phyloP scores from a whole-genome alignment of 2,113 vertebrate genomes.

The Varanus salvator region DNA sequence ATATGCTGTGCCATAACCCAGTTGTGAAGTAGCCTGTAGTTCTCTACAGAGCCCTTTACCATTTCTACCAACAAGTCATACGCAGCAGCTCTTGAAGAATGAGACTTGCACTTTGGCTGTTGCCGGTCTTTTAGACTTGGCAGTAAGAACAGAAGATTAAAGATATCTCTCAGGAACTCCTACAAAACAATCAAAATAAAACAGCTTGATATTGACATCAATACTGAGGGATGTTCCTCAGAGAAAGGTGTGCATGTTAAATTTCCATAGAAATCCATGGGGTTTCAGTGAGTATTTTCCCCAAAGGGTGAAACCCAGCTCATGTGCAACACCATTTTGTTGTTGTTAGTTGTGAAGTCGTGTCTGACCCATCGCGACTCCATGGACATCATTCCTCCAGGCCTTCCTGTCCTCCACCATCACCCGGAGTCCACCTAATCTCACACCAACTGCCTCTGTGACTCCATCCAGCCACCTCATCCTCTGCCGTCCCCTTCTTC shows the following conservation, averaged over 20 bases:
- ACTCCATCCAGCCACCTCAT: no score
- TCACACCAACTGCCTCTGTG: no score
- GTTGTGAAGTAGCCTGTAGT: slow-evolving; percentile 98
- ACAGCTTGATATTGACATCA: neutral
- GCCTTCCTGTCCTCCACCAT: no score
- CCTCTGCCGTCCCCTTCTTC: no score
- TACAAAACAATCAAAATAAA: slow-evolving; percentile 62
- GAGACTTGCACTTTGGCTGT: slow-evolving; percentile 98
- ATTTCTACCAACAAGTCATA: slow-evolving; percentile 98
- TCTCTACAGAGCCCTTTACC: slow-evolving; percentile 96
- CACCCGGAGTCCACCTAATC: no score
- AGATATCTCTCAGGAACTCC: slow-evolving; percentile 96
- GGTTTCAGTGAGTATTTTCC: no score
- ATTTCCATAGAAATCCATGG: neutral
- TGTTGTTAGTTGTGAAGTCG: no score
- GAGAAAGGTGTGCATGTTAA: neutral
- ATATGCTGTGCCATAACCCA: slow-evolving; percentile 99
- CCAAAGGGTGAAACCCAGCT: neutral
- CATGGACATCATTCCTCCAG: no score
- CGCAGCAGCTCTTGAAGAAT: slow-evolving; percentile 94
- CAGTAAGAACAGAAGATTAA: slow-evolving; percentile 96
- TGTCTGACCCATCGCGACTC: no score
- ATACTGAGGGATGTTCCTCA: neutral
- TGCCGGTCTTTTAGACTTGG: slow-evolving; percentile 95
- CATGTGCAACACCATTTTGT: neutral